Base-by-base conservation (phyloP, 2,888 invertebrate genomes). In the Ecliptopera silaceata region DNA sequence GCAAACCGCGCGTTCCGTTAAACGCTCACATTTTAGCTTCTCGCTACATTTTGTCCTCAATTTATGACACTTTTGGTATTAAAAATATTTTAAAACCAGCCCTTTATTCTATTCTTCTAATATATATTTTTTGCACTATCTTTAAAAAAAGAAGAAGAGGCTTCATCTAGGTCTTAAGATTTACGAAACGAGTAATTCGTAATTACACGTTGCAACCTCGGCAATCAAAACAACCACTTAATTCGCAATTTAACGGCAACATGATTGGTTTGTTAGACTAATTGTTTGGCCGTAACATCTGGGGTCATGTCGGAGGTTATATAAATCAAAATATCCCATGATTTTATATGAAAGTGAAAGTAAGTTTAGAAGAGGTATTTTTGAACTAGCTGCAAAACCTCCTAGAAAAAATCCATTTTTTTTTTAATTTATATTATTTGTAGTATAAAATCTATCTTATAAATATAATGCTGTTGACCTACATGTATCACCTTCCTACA, bases 211-310 rank as follows among this genome's bases (percentile, higher is more conserved):
- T 52, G 52, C 52, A 60, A 53, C 47, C 50, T 53, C 56, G 51
- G 51, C 57, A 57, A 49, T 63, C 64, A 64, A 64, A 64, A 61
- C 61, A 63, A 52, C 58, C 61, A 55, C 56, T 54, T 63, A 63
- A 64, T 63, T 54, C 61, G 51, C 52, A 49, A 51, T 56, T 43
- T 61, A 59, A 61, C 61, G 61, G 63, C 54, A 46, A 48, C 45
- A 39, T 63, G 64, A 66, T 66, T 64, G 66, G 66, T 61, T 66
- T 60, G 66, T 66, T 66, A 66, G 54, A 63, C 52, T 64, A 66
- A 66, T 61, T 46, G 63, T 60, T 50, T 54, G 63, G 56, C 61
- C 62, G 66, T 56, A 54, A 56, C 61, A 56, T 56, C 32, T 13
- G 54, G 48, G 38, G 47, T 49, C 50, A 18, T 62, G 64, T 61